Conservation (phyloP, 2,888 invertebrate genomes). For the Plebejus anna region DNA sequence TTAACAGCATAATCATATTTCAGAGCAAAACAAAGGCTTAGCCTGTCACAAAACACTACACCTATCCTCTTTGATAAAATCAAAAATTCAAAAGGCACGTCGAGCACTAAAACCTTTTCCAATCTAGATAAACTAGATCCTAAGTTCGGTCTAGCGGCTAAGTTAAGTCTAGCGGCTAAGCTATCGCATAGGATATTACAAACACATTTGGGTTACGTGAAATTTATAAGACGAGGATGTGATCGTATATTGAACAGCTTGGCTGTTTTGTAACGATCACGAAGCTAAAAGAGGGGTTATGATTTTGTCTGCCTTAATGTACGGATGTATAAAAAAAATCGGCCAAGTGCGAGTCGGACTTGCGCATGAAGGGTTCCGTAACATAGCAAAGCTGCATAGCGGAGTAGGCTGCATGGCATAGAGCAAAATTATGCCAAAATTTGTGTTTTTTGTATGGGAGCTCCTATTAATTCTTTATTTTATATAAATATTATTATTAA, state of each 20-base stretch:
- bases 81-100: slow-evolving; percentile 17
- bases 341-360: too few relatives aligned
- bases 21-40: not conserved
- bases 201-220: slow-evolving; percentile 55
- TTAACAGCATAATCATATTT: not conserved
- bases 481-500: too few relatives aligned
- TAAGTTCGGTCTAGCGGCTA: slow-evolving; percentile 19
- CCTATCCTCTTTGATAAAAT: slow-evolving; percentile 1
- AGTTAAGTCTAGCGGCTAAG: slow-evolving; percentile 5
- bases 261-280: not conserved
- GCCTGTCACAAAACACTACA: not conserved
- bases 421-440: too few relatives aligned
- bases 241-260: not conserved
- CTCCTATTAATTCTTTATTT: too few relatives aligned
- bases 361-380: too few relatives aligned
- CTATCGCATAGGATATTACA: slow-evolving; percentile 49
- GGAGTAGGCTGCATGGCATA: too few relatives aligned
- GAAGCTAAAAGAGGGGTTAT: not conserved
- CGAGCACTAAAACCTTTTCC: slow-evolving; percentile 6
- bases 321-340: too few relatives aligned
- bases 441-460: too few relatives aligned
- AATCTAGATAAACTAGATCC: slow-evolving; percentile 8
- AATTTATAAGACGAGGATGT: slow-evolving; percentile 44
- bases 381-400: too few relatives aligned
- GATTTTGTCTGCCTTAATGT: not conserved